Conservation (phyloP, 64 coral and sea anemone genomes). For the Montipora efflorescens region DNA sequence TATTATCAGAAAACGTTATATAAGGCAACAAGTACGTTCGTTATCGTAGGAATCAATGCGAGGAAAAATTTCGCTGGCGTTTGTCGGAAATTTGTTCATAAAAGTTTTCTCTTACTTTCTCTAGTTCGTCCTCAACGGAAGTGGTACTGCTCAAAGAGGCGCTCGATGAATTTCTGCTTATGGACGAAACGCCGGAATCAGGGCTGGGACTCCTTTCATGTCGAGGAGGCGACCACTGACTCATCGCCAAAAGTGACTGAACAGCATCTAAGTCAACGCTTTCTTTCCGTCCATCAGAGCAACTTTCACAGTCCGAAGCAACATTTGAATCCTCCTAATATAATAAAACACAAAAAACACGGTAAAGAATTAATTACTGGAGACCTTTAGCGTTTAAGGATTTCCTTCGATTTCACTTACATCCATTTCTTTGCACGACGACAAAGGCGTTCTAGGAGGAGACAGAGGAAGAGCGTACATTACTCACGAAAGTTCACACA, state of each 20-base stretch:
- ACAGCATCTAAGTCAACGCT: conserved; percentile 97
- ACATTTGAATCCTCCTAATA: conserved; percentile 69
- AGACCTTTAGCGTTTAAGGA: neutral
- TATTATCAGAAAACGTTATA: neutral
- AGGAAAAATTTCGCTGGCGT: no score
- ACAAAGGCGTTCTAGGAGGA: conserved; percentile 97
- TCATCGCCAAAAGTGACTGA: conserved; percentile 97
- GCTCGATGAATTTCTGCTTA: conserved; percentile 97
- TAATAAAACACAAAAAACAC: conserved; percentile 39
- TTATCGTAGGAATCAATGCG: no score
- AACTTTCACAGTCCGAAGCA: conserved; percentile 45
- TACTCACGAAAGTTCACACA: conserved; percentile 39
- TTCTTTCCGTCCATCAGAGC: conserved; percentile 58
- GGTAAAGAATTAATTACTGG: conserved; percentile 16
- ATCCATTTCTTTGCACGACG: conserved; percentile 80
- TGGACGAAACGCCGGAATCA: conserved; percentile 73
- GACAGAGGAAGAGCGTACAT: conserved; percentile 97
- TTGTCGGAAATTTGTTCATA: neutral
- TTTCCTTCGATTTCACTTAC: conserved; percentile 67
- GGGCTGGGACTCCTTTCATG: conserved; percentile 91
- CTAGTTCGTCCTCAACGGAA: conserved; percentile 81
- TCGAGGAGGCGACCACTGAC: conserved; percentile 92
- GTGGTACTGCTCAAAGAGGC: conserved; percentile 85
- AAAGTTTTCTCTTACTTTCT: conserved; percentile 36
- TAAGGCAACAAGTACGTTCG: neutral